Percentiles rank a stretch among this genome's conserved stretches.
Conservation (phyloP, 2,113 vertebrate species). For the Boulengerochromis microlepis region DNA sequence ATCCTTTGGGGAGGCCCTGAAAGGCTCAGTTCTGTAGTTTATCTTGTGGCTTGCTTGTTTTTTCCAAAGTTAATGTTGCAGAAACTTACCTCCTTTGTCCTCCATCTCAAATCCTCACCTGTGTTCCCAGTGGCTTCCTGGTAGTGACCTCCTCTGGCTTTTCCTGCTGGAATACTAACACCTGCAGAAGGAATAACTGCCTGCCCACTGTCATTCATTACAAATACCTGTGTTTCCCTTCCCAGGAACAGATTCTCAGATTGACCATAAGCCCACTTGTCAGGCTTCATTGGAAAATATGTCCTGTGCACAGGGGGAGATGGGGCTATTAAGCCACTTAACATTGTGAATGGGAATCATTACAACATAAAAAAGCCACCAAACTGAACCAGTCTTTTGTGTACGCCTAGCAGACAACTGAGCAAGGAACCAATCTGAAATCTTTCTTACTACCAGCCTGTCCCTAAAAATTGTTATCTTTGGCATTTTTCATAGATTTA, state of each 20-base stretch:
- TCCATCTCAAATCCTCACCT: background rate
- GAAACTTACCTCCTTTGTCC: background rate
- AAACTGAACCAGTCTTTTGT: background rate
- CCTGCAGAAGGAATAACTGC: background rate
- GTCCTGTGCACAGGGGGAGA: background rate
- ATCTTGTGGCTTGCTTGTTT: background rate
- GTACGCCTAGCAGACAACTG: accelerated
- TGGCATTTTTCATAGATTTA: background rate
- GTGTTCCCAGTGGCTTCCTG: background rate
- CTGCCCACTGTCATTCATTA: background rate
- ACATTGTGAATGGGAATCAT: background rate
- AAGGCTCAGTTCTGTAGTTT: background rate
- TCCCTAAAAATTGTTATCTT: background rate
- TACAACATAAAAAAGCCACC: background rate
- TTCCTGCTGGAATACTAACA: background rate
- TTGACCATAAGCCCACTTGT: background rate
- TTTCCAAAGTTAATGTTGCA: background rate
- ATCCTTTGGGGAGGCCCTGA: background rate
- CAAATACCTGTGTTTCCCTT: background rate
- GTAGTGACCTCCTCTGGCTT: background rate
- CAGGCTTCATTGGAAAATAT: background rate
- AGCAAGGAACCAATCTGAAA: background rate
- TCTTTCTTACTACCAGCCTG: background rate
- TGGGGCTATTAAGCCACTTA: background rate
- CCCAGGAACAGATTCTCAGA: background rate